Base-by-base conservation (phyloP, 2,113 vertebrate species). In the Proteles cristata region DNA sequence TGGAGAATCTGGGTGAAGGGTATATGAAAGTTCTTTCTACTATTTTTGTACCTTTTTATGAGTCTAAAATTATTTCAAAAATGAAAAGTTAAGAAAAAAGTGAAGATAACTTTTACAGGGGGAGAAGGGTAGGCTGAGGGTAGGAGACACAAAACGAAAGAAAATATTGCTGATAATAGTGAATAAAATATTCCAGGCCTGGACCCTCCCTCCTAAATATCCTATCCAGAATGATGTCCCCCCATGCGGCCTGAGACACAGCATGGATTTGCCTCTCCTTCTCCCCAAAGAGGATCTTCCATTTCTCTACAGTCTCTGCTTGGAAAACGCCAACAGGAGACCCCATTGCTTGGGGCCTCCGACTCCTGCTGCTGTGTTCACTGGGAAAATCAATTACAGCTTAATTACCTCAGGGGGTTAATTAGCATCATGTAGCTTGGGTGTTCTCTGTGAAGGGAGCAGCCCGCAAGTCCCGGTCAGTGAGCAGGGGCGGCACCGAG, bases 351-450 rank as follows among this genome's bases (percentile, higher is more conserved):
- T 65, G 23, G 69, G 77, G 90, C 96, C 96, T 96, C 98, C 79
- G 77, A 48, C 82, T 80, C 95, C 68, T 96, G 96, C 53, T 88
- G 79, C 80, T 97, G 80, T 92, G 95, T 97, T 98, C 98, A 84
- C 77, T 97, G 98, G 98, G 98, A 90, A 98, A 99, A 98, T 99
- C 99, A 99, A 97, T 99, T 99, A 98, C 21, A 95, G 97, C 97
- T 98, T 99, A 98, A 99, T 99, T 99, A 98, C 96, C 98, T 98
- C 98, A 96, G 98, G 97, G 97, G 98, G 98, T 99, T 99, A 99
- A 99, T 99, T 99, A 99, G 98, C 98, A 93, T 96, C 76, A 50
- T 73, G 93, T 97, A 91, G 80, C 89, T 33, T 97, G 95, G 98
- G 91, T 94, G 97, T 97, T 90, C 53, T 14, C 23, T 0, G 61